These are phyloP conservation scores for Eubucco bourcierii DNA, from an alignment of 2,113 vertebrate species.

Conservation along the genomic window DNA sequence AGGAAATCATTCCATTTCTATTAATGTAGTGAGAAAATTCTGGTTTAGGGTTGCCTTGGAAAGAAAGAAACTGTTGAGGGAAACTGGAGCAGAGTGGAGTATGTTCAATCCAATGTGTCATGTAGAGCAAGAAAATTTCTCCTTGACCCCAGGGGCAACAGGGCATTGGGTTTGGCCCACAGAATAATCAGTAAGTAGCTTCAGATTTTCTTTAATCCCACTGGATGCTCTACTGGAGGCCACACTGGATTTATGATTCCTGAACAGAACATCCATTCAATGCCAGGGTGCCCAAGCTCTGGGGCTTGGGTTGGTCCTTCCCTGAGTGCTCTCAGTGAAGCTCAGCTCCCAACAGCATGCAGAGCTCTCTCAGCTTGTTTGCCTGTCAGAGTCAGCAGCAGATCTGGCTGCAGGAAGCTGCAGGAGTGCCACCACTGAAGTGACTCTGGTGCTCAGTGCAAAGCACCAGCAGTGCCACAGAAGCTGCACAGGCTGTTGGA, in stretches of 20 bases:
- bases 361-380: background rate
- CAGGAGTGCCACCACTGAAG: background rate
- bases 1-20: background rate
- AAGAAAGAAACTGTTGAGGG: background rate
- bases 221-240: background rate
- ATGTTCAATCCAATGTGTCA: background rate
- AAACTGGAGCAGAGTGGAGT: background rate
- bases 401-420: background rate
- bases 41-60: background rate
- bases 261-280: accelerated
- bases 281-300: background rate
- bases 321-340: background rate
- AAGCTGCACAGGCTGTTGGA: background rate
- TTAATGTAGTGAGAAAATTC: background rate
- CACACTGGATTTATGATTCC: background rate
- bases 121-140: background rate
- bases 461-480: background rate
- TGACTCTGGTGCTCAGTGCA: background rate
- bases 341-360: background rate
- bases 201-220: background rate
- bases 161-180: background rate
- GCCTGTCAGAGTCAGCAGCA: background rate
- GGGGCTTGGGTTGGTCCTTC: background rate
- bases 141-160: background rate
- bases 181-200: background rate